Evolutionary conservation across 2,113 vertebrate species (phyloP), one percentile per base, ranked within the genome.

Genomic region (Ovibos moschatus): DNA sequence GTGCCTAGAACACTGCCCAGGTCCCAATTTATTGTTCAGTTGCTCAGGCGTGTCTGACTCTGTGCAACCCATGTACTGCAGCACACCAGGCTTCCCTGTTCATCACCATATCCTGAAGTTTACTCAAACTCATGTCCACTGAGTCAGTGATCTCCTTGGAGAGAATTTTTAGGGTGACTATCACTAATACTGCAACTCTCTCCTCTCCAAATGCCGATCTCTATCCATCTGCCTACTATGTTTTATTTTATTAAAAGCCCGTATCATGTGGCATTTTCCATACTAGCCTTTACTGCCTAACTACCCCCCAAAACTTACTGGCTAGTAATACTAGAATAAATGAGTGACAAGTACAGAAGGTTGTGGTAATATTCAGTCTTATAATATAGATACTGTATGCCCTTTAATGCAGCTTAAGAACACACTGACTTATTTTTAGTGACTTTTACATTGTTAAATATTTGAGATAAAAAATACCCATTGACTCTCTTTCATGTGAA

Each of bases 381-480:
- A 53, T 62, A 78, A 60, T 60, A 60, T 30, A 62, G 87, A 96
- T 12, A 82, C n/a, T 25, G 5, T 47, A 6, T 25, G n/a, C 62
- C 23, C 78, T 97, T 81, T 50, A 81, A 64, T 36, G n/a, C 15
- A 89, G 47, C 36, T 43, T 43, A 86, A 30, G 78, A 82, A 19
- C 55, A 6, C 19, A 89, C 58, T 30, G 27, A 45, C 53, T 84
- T 83, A 79, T n/a, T 57, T 89, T 79, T 53, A 85, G 78, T 25
- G 83, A 58, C 53, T 95, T 95, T 92, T 83, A 82, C 28, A 58
- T 2, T 57, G 17, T 33, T 91, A 12, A 97, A n/a, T 45, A 57
- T 89, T 89, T 94, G 89, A 96, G 33, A 92, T 57, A 11, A 94
- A 51, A 53, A 57, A 94, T 33, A 86, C 25, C 55, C 19, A 19